These are phyloP conservation scores for Formica exsecta DNA, from an alignment of 1,140 invertebrate genomes.

Conservation along the genomic window DNA sequence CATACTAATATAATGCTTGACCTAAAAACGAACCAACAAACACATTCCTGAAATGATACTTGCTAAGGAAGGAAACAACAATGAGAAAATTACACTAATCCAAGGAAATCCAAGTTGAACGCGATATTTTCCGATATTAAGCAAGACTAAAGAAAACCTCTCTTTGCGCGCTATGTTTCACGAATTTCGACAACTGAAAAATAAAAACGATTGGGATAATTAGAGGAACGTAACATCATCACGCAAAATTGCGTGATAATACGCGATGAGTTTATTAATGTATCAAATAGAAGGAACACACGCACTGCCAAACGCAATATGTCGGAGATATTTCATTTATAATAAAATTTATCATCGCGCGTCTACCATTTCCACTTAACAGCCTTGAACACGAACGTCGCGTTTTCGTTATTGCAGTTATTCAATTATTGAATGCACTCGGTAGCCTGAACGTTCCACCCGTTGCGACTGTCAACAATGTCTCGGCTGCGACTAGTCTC, in stretches of 20 bases:
- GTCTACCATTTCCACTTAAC: slow-evolving; percentile 3
- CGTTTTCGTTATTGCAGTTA: slow-evolving; percentile 3
- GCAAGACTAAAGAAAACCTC: not conserved
- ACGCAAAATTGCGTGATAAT: slow-evolving; percentile 15
- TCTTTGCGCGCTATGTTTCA: not conserved
- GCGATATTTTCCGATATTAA: slow-evolving; percentile 5
- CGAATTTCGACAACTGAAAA: slow-evolving; percentile 1
- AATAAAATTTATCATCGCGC: not conserved
- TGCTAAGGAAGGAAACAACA: not conserved
- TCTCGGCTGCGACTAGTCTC: not conserved
- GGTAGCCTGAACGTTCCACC: slow-evolving; percentile 14
- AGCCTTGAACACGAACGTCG: slow-evolving; percentile 12
- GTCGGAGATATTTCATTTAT: slow-evolving; percentile 9
- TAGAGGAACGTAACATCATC: not conserved
- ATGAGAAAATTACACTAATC: not conserved
- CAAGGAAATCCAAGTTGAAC: not conserved
- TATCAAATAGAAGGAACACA: not conserved
- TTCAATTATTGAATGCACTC: slow-evolving; percentile 36
- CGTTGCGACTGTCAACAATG: slow-evolving; percentile 1
- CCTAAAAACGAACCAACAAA: not conserved
- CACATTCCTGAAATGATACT: not conserved
- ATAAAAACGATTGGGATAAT: not conserved
- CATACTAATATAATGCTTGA: slow-evolving; percentile 27
- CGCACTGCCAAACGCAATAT: not conserved
- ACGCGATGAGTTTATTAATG: not conserved